Conservation (phyloP, 2,113 vertebrate genomes). For the Corvus moneduloides region DNA sequence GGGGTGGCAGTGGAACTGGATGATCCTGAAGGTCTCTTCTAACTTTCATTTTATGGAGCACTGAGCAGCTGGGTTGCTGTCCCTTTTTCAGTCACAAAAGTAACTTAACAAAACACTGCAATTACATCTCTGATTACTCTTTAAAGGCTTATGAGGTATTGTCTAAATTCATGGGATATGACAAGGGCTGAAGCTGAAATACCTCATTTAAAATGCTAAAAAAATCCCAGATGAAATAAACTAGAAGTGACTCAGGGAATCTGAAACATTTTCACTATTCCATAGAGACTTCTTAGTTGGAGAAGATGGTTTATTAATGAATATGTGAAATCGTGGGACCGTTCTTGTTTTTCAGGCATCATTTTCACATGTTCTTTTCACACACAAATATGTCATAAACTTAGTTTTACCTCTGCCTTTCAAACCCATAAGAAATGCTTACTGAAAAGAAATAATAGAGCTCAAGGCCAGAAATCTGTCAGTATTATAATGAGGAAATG, state of each 20-base stretch:
- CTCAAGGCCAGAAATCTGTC: slow-evolving; percentile 7
- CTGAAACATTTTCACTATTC: not conserved
- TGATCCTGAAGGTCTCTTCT: not conserved
- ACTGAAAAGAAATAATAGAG: not conserved
- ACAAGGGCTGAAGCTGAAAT: not conserved
- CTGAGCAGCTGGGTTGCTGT: not conserved
- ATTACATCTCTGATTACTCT: not conserved
- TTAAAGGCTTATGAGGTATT: not conserved
- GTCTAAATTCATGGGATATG: not conserved
- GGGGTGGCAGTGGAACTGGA: not conserved
- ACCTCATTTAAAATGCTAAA: not conserved
- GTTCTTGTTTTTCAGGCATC: not conserved
- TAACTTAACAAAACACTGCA: not conserved
- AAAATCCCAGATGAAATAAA: not conserved
- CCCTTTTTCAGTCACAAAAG: not conserved
- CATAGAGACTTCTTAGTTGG: not conserved
- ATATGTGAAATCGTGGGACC: not conserved
- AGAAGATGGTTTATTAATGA: not conserved
- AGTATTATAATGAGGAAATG: not conserved
- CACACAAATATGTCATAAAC: not conserved
- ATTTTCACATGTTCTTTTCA: not conserved
- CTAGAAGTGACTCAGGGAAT: not conserved
- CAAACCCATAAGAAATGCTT: not conserved
- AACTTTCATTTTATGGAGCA: not conserved
- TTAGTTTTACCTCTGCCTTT: not conserved